Percentiles rank a stretch among this genome's conserved stretches.
Conservation (phyloP, 2,797 vertebrate species). For the Podargus strigoides region DNA sequence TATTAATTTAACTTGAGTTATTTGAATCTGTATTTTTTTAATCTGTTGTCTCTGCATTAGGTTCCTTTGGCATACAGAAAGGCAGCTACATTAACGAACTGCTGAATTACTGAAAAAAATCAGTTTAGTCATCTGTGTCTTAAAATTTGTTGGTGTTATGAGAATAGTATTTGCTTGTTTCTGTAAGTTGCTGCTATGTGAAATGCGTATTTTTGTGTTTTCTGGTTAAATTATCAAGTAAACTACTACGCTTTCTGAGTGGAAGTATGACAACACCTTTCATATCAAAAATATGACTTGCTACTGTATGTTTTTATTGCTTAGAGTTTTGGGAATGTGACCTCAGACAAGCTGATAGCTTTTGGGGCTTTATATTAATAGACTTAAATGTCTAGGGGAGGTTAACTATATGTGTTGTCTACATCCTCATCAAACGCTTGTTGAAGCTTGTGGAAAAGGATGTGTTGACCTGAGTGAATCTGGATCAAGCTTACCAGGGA, state of each 20-base stretch:
- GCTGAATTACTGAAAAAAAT: background rate
- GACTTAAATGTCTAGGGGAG: background rate
- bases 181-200: background rate
- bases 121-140: background rate
- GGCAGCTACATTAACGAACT: background rate
- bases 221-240: background rate
- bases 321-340: background rate
- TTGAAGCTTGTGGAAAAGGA: background rate
- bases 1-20: background rate
- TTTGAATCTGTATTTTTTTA: background rate
- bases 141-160: background rate
- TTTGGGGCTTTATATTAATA: background rate
- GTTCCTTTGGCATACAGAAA: background rate
- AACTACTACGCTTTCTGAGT: background rate
- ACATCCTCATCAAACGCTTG: too few species aligned
- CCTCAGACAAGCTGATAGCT: background rate
- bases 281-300: background rate
- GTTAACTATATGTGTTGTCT: too few species aligned
- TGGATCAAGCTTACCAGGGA: background rate
- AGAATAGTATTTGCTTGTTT: background rate
- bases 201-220: background rate
- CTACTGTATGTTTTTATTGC: background rate
- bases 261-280: background rate
- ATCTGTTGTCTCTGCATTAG: background rate
- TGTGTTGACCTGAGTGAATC: background rate